phyloP scores from a whole-genome alignment of 35 echinoderm and acorn worm species.

The Lytechinus variegatus region DNA sequence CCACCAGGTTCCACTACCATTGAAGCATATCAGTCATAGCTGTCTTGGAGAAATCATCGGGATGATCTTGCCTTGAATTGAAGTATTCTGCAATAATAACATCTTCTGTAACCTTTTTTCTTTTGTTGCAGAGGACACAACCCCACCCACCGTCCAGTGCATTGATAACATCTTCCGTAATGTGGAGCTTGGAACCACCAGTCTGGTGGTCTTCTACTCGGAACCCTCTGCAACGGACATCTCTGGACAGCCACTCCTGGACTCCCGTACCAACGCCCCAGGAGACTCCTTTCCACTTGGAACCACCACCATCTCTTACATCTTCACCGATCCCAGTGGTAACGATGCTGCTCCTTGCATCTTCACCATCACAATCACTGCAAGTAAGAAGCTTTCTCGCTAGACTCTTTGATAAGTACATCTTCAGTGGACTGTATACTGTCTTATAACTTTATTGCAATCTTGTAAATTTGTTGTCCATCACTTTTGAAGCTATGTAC shows the following conservation, averaged over 20 bases:
- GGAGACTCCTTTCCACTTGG: slow-evolving; percentile 27
- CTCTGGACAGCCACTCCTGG: slow-evolving; percentile 27
- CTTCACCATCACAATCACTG: slow-evolving; percentile 58
- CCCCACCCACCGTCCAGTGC: slow-evolving; percentile 43
- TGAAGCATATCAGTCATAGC: too few species aligned
- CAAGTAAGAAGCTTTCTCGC: slow-evolving; percentile 43
- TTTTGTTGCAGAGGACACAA: slow-evolving; percentile 60
- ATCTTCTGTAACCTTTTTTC: background rate
- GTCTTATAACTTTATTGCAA: too few species aligned
- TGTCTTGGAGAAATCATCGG: too few species aligned
- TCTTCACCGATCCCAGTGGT: slow-evolving; percentile 35
- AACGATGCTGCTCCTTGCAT: slow-evolving; percentile 48
- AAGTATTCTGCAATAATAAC: too few species aligned
- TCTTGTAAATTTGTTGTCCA: too few species aligned
- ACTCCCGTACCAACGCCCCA: background rate
- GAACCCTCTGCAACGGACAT: slow-evolving; percentile 43
- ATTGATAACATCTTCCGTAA: slow-evolving; percentile 8
- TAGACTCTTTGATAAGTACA: too few species aligned
- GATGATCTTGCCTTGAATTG: too few species aligned
- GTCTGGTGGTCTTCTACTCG: background rate
- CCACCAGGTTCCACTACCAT: too few species aligned
- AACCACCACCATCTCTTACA: slow-evolving; percentile 26
- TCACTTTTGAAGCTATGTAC: too few species aligned
- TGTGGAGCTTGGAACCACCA: slow-evolving; percentile 8
- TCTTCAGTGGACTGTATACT: too few species aligned